Base-by-base conservation (phyloP, 2,113 vertebrate genomes). In the Tinamus guttatus region DNA sequence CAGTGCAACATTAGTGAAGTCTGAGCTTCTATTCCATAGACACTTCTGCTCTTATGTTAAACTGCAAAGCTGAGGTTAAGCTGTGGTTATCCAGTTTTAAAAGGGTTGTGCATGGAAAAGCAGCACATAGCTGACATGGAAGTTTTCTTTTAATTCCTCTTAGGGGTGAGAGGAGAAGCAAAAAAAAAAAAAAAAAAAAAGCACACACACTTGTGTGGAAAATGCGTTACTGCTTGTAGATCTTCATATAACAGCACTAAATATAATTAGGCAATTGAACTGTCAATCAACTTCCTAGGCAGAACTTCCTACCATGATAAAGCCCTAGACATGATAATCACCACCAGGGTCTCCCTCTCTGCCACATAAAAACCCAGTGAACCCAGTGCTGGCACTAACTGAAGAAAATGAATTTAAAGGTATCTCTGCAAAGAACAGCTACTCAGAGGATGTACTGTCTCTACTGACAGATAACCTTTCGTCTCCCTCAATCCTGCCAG, bases 31-130 rank as follows among this genome's bases (percentile, higher is more conserved):
- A 36, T 40, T 54, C 63, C 47, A 32, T 28, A 5, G n/a, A 41
- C 0, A 1, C 5, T 77, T 88, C 54, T 76, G 54, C 43, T 73
- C 21, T 74, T 18, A 36, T 0, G 11, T 7, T 24, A 17, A n/a
- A 43, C 8, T 51, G 40, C 28, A 87, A 89, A 91, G 91, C 30
- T 45, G 68, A 89, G 17, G 38, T 77, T 80, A 69, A 64, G 38
- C 30, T 77, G 56, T 54, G 38, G n/a, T 77, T 62, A 56, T 1
- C 9, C 7, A 81, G 52, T 49, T 77, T 36, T 69, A 89, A 87
- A 25, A 41, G 38, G 5, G 38, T 3, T 65, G 15, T 11, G 56
- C 13, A 10, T 21, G 80, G 47, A 77, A 73, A 86, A 86, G 25
- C 32, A 81, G 41, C 49, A n/a, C 17, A 77, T 9, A 8, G 28